Percentiles rank a stretch among this genome's conserved stretches.
phyloP scores from a whole-genome alignment of 2,113 vertebrate genomes.

The Irena cyanogastra region DNA sequence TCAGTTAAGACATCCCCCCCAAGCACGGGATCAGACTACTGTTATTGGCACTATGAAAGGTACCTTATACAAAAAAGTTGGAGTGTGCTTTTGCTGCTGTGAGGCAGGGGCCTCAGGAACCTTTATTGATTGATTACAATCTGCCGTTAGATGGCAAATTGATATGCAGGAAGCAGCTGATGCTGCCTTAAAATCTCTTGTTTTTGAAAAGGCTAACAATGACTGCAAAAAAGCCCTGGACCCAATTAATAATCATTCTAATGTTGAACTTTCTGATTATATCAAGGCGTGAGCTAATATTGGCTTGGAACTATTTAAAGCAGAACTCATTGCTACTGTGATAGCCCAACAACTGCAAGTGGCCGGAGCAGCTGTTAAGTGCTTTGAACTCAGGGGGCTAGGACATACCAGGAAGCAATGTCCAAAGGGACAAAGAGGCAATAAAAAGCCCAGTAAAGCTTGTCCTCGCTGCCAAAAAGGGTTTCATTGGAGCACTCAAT shows the following conservation, averaged over 20 bases:
- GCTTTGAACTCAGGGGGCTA: too few relatives aligned
- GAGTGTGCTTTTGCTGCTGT: not conserved
- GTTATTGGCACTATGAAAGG: not conserved
- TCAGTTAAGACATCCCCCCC: too few relatives aligned
- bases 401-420: too few relatives aligned
- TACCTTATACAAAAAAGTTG: not conserved
- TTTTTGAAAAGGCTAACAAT: not conserved
- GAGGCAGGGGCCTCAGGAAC: not conserved
- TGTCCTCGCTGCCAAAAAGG: too few relatives aligned
- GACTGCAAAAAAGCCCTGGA: not conserved
- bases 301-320: not conserved
- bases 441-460: too few relatives aligned
- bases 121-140: not conserved
- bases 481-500: too few relatives aligned
- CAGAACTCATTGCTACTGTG: not conserved
- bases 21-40: not conserved
- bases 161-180: not conserved
- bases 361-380: not conserved
- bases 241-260: not conserved
- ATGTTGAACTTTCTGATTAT: not conserved
- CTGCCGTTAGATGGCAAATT: not conserved
- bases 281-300: not conserved
- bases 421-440: too few relatives aligned
- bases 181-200: not conserved
- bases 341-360: not conserved